These are phyloP conservation scores for Drosophila grimshawi DNA, from an alignment of 1,140 invertebrate species.

Conservation along the genomic window DNA sequence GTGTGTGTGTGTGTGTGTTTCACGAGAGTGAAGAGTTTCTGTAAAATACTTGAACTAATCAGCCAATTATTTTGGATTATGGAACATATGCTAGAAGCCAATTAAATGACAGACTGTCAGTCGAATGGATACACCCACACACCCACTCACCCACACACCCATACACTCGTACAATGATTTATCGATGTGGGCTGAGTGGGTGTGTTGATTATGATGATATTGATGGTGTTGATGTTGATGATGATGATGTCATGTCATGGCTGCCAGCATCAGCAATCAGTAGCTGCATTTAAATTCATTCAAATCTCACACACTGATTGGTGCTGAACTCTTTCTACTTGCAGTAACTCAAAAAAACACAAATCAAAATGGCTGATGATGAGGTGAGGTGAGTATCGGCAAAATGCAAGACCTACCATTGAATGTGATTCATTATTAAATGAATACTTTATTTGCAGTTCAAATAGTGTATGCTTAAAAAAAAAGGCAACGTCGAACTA, in stretches of 20 bases:
- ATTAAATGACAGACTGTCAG: conserved; percentile 29
- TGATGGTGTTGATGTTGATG: conserved; percentile 43
- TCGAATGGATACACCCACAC: not conserved
- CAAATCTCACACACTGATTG: conserved; percentile 24
- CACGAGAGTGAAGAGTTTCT: not conserved
- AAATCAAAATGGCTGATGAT: conserved; percentile 93
- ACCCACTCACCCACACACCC: not conserved
- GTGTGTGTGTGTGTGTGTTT: not conserved
- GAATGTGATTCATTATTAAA: not conserved
- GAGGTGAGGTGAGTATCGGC: conserved; percentile 92
- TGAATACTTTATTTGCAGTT: conserved; percentile 15
- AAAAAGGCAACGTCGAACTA: conserved; percentile 1
- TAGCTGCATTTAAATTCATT: conserved; percentile 17
- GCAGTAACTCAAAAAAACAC: conserved; percentile 80
- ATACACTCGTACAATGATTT: conserved; percentile 3
- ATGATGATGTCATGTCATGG: conserved; percentile 54
- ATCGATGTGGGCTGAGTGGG: not conserved
- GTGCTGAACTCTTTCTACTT: conserved; percentile 50
- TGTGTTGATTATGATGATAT: conserved; percentile 10
- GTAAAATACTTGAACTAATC: conserved; percentile 7
- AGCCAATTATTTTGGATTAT: conserved; percentile 45
- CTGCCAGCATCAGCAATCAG: not conserved
- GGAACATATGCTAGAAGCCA: conserved; percentile 24
- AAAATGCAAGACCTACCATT: not conserved
- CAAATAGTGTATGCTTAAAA: conserved; percentile 19